Percentiles rank a stretch among this genome's conserved stretches.
phyloP scores from a whole-genome alignment of 2,888 invertebrate species.

The Agrilus cyanescens region DNA sequence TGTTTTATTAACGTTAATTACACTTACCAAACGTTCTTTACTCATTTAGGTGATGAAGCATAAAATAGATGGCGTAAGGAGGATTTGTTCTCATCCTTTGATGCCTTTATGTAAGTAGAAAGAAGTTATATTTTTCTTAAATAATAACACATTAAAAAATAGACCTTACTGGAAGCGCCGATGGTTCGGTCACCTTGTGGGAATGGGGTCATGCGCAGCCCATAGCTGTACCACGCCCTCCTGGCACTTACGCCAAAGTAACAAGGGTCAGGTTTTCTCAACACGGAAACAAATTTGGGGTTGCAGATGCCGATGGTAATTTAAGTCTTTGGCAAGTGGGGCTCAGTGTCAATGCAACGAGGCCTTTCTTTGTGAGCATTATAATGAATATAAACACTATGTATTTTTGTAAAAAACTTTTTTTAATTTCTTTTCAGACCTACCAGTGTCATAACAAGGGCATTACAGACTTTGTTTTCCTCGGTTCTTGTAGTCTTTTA shows the following conservation, averaged over 20 bases:
- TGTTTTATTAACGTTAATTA: too few relatives aligned
- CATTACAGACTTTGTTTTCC: constrained; percentile 92
- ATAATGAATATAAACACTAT: not conserved
- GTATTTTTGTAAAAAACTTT: not conserved
- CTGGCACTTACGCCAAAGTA: constrained; percentile 91
- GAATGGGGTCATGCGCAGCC: constrained; percentile 95
- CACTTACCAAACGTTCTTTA: too few relatives aligned
- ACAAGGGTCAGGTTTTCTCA: constrained; percentile 92
- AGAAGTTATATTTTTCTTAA: constrained; percentile 1
- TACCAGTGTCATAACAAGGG: constrained; percentile 95
- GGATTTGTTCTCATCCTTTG: constrained; percentile 92
- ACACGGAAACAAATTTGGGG: constrained; percentile 97
- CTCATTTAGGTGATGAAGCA: constrained; percentile 85
- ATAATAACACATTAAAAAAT: constrained; percentile 11
- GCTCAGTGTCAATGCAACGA: constrained; percentile 58
- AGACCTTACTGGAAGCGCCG: constrained; percentile 91
- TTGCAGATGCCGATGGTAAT: constrained; percentile 94
- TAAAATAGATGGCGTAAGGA: constrained; percentile 85
- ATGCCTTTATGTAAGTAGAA: constrained; percentile 84
- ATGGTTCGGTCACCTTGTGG: constrained; percentile 93
- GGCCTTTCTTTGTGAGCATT: constrained; percentile 80
- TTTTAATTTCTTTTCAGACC: constrained; percentile 53
- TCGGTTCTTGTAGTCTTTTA: constrained; percentile 94
- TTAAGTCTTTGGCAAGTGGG: constrained; percentile 91
- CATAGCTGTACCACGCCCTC: constrained; percentile 80